Evolutionary conservation across 2,113 vertebrate species (phyloP), one percentile per base, ranked within the genome.

Genomic region (Aldabrachelys gigantea): DNA sequence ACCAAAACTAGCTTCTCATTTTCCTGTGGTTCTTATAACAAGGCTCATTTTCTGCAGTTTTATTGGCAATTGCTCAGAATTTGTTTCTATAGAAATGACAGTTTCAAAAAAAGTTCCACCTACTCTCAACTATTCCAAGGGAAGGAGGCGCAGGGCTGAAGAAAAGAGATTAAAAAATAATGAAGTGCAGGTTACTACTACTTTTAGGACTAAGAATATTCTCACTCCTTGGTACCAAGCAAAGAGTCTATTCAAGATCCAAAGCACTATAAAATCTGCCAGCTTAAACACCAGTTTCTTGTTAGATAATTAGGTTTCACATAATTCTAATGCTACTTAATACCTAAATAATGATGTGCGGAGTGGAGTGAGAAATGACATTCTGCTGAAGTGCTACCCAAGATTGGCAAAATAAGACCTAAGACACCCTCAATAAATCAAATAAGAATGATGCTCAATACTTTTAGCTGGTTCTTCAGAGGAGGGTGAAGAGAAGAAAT

Each of bases 131-230:
- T 79, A 19, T 31, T 89, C 65, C 2, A 0, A 91, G 84, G 27
- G 57, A 88, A 92, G 80, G 29, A 29, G 24, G 1, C 84, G 62
- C 65, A 94, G 10, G 31, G 69, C 29, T 72, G 82, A 88, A 95
- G 80, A 52, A 90, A 7, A 92, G 87, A 91, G 49, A 10, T 91
- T 75, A 92, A 94, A 96, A 85, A 4, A 44, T 2, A 87, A 78
- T 72, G 52, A 53, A 90, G 76, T 31, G 47, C 50, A 88, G 52
- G 29, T 78, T 85, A 86, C 44, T 2, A 6, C 41, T 44, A 27
- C 22, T 84, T 89, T n/a, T 47, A 87, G 76, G 49, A 93, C 31
- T 38, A 79, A 88, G 0, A 72, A 57, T 56, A 82, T 21, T 22
- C 9, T 88, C 22, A 78, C 75, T 82, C 82, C 59, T 29, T 47